phyloP scores from a whole-genome alignment of 2,888 invertebrate genomes.

The Unio pictorum region DNA sequence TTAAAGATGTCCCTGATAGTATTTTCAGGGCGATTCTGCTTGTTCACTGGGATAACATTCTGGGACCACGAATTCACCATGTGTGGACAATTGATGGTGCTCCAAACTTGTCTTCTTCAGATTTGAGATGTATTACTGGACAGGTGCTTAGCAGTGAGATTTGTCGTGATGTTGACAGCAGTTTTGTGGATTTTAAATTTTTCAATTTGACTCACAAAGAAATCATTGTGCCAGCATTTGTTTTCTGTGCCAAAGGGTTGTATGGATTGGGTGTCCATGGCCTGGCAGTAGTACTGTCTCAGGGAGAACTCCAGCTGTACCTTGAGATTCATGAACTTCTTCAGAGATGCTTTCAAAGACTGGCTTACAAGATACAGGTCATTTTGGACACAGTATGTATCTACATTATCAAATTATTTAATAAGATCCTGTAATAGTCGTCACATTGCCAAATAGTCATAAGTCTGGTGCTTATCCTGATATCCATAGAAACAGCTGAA shows the following conservation, averaged over 20 bases:
- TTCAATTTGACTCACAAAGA: slow-evolving; percentile 60
- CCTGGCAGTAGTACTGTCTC: slow-evolving; percentile 59
- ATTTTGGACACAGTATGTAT: slow-evolving; percentile 58
- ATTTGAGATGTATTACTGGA: slow-evolving; percentile 56
- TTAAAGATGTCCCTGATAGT: slow-evolving; percentile 40
- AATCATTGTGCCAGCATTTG: slow-evolving; percentile 60
- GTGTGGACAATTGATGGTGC: slow-evolving; percentile 57
- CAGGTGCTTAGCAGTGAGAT: slow-evolving; percentile 68
- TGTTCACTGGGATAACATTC: slow-evolving; percentile 69
- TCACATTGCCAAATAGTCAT: too few relatives aligned
- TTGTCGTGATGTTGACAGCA: slow-evolving; percentile 58
- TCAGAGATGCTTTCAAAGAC: slow-evolving; percentile 54
- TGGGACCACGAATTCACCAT: slow-evolving; percentile 65
- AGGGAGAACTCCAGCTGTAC: slow-evolving; percentile 50
- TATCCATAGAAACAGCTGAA: too few relatives aligned
- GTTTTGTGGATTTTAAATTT: slow-evolving; percentile 63
- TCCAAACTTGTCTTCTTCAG: slow-evolving; percentile 30
- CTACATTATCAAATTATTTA: too few relatives aligned
- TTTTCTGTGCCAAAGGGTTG: slow-evolving; percentile 61
- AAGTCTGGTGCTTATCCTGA: too few relatives aligned
- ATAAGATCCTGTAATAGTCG: too few relatives aligned
- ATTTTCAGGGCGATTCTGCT: slow-evolving; percentile 51
- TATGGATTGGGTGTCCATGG: slow-evolving; percentile 60
- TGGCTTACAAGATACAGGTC: slow-evolving; percentile 60
- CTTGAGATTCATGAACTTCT: slow-evolving; percentile 59